phyloP scores from a whole-genome alignment of 2,888 invertebrate species.

The Flexamia atlantica region DNA sequence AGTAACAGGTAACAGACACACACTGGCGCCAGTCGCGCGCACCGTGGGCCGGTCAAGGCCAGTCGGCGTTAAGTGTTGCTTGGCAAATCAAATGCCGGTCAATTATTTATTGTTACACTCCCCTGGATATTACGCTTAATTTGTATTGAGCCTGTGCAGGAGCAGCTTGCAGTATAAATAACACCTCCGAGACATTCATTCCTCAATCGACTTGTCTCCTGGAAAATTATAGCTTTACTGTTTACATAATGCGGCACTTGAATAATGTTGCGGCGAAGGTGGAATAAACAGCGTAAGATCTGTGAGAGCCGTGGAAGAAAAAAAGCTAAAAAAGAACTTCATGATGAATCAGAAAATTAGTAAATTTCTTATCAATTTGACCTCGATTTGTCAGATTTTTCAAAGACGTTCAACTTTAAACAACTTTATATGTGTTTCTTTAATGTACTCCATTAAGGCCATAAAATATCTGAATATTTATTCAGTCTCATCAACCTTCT shows the following conservation, averaged over 20 bases:
- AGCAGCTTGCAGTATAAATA: not conserved
- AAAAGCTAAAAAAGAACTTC: too few relatives aligned
- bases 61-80: slow-evolving; percentile 1
- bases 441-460: too few relatives aligned
- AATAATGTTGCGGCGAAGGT: not conserved
- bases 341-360: too few relatives aligned
- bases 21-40: not conserved
- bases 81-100: slow-evolving; percentile 8
- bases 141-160: slow-evolving; percentile 30
- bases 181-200: slow-evolving; percentile 6
- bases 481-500: too few relatives aligned
- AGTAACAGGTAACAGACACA: slow-evolving; percentile 28
- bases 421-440: too few relatives aligned
- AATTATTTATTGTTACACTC: slow-evolving; percentile 14
- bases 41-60: slow-evolving; percentile 28
- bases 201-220: slow-evolving; percentile 9
- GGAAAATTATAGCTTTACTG: slow-evolving; percentile 10
- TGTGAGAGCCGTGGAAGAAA: too few relatives aligned
- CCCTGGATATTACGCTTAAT: slow-evolving; percentile 36
- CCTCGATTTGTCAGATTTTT: too few relatives aligned
- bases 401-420: too few relatives aligned
- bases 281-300: too few relatives aligned
- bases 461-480: too few relatives aligned
- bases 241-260: slow-evolving; percentile 9
- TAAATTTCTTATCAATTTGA: too few relatives aligned